A percentile compares a stretch with the other conserved stretches of the same genome.
These are phyloP conservation scores for Gobiocypris rarus DNA, from an alignment of 2,113 vertebrate species.

Conservation along the genomic window DNA sequence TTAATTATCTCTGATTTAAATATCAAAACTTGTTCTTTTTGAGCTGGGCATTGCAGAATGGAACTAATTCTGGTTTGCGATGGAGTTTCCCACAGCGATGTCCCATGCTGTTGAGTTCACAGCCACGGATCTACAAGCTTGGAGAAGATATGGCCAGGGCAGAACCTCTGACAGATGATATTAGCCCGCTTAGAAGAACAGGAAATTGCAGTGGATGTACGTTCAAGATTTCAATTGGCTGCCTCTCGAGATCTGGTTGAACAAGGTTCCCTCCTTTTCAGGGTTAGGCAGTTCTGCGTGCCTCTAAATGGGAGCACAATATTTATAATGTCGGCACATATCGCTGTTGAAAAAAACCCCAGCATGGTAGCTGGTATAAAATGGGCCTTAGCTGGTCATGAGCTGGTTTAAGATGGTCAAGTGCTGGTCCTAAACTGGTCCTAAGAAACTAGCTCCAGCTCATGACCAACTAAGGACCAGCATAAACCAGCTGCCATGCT, in stretches of 20 bases:
- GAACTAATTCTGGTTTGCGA: too few relatives aligned
- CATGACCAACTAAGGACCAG: too few relatives aligned
- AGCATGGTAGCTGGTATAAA: too few relatives aligned
- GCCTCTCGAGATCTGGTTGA: neutral
- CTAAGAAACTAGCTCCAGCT: too few relatives aligned
- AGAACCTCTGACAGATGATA: neutral
- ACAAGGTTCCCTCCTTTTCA: neutral
- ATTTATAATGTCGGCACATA: neutral
- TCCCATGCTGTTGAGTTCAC: neutral
- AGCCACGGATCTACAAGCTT: neutral
- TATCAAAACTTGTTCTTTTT: too few relatives aligned
- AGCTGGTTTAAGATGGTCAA: too few relatives aligned
- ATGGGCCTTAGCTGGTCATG: too few relatives aligned
- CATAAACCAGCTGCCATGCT: too few relatives aligned
- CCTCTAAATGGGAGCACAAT: neutral
- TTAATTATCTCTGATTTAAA: neutral
- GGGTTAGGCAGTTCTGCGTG: neutral
- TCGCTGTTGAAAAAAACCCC: neutral
- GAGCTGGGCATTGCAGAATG: neutral
- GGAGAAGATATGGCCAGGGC: neutral
- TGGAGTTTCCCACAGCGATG: neutral
- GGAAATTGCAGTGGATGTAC: neutral
- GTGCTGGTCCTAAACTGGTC: too few relatives aligned
- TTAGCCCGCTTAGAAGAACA: neutral
- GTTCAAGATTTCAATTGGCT: neutral